phyloP scores from a whole-genome alignment of 2,888 invertebrate species.

The Cryptocheilus praepositus region DNA sequence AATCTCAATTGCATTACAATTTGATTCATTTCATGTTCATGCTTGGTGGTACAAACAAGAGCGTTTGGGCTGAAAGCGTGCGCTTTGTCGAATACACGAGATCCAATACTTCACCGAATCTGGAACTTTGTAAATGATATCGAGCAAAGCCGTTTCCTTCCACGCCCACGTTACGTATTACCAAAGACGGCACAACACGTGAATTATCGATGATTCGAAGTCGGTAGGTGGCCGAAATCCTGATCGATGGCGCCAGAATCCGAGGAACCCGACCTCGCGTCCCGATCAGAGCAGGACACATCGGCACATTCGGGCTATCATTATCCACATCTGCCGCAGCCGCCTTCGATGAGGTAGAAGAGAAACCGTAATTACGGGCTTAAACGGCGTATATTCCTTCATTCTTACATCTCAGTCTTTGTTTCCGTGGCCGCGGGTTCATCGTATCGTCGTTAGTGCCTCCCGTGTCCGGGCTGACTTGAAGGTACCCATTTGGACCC shows the following conservation, averaged over 20 bases:
- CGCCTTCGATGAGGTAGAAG: slow-evolving; percentile 44
- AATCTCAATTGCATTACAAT: too few species aligned
- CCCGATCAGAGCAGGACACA: slow-evolving; percentile 59
- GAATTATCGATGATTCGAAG: slow-evolving; percentile 21
- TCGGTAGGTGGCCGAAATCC: slow-evolving; percentile 41
- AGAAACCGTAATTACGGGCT: slow-evolving; percentile 59
- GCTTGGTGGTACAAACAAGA: too few species aligned
- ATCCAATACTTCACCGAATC: background rate
- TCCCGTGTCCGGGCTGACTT: slow-evolving; percentile 34
- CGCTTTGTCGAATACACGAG: too few species aligned
- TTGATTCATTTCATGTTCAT: too few species aligned
- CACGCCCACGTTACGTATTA: slow-evolving; percentile 2
- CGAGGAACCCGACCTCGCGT: slow-evolving; percentile 44
- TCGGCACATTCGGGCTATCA: slow-evolving; percentile 67
- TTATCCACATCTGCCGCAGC: slow-evolving; percentile 70
- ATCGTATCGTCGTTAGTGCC: slow-evolving; percentile 64
- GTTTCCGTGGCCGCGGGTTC: slow-evolving; percentile 60
- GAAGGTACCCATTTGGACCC: slow-evolving; percentile 43
- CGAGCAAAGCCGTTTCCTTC: background rate
- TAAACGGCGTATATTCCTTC: slow-evolving; percentile 64
- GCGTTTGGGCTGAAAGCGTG: too few species aligned
- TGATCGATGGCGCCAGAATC: slow-evolving; percentile 55
- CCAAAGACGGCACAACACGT: slow-evolving; percentile 25
- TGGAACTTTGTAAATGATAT: background rate
- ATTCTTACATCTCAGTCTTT: slow-evolving; percentile 61